phyloP scores from a whole-genome alignment of 1,140 invertebrate species.

The Magallana ariakensis region DNA sequence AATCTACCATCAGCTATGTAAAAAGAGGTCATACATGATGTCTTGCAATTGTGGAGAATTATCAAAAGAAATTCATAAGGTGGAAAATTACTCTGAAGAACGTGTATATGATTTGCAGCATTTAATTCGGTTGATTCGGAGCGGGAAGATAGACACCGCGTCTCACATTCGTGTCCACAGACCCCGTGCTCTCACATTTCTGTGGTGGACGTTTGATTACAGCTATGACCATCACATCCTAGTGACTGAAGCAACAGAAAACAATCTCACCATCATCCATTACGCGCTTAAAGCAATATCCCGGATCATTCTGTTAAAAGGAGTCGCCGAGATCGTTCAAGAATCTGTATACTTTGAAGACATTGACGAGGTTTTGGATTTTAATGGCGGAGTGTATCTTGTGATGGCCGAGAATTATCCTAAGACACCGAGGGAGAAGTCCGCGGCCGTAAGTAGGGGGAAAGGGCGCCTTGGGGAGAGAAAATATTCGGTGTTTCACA shows the following conservation, averaged over 20 bases:
- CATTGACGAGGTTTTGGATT: background rate
- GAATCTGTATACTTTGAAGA: background rate
- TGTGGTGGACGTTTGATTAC: slow-evolving; percentile 14
- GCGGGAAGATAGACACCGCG: background rate
- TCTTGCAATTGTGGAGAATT: no score
- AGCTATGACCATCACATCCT: background rate
- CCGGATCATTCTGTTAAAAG: background rate
- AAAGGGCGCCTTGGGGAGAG: background rate
- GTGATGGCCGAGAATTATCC: background rate
- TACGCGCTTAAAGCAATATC: background rate
- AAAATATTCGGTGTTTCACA: background rate
- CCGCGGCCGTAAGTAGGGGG: background rate
- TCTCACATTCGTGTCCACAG: background rate
- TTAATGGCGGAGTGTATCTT: background rate
- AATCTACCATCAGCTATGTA: no score
- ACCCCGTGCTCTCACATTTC: background rate
- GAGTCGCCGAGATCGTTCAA: background rate
- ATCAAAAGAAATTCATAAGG: no score
- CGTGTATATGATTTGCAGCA: background rate
- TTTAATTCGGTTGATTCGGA: background rate
- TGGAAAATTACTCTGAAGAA: background rate
- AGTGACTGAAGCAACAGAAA: background rate
- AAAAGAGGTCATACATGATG: no score
- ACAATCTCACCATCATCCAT: background rate
- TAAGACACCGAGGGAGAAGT: background rate